phyloP scores from a whole-genome alignment of 2,797 vertebrate genomes.

The Anas capensis region DNA sequence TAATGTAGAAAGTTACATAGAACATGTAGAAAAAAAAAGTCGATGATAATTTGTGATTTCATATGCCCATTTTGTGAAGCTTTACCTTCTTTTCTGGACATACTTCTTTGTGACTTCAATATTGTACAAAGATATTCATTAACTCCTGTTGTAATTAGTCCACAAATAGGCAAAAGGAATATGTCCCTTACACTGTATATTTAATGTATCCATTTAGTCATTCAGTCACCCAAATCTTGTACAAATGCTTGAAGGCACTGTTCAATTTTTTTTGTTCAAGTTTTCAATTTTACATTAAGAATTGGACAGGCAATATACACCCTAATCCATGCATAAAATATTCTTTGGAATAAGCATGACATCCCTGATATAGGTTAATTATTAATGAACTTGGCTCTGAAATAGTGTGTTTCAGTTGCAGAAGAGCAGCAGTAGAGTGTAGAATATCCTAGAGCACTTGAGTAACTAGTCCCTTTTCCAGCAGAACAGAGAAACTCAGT shows the following conservation, averaged over 20 bases:
- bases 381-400: conserved; percentile 62
- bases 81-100: not conserved
- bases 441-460: conserved; percentile 24
- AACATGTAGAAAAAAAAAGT: not conserved
- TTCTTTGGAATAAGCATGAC: conserved; percentile 47
- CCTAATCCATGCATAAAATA: conserved; percentile 49
- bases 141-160: not conserved
- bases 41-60: not conserved
- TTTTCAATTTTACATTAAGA: conserved; percentile 58
- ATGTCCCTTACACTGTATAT: not conserved
- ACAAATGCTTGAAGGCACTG: not conserved
- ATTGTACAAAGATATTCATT: not conserved
- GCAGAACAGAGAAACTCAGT: not conserved
- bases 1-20: not conserved
- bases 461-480: conserved; percentile 4
- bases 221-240: not conserved
- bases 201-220: not conserved
- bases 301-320: conserved; percentile 1
- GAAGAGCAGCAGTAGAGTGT: conserved; percentile 21
- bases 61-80: not conserved
- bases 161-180: not conserved
- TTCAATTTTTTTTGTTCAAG: conserved; percentile 11
- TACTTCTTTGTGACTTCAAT: not conserved
- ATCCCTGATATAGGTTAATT: conserved; percentile 42
- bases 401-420: conserved; percentile 35